A percentile compares a stretch with the other conserved stretches of the same genome.
Evolutionary conservation across 2,113 vertebrate species (phyloP).

Genomic region (Zootoca vivipara): DNA sequence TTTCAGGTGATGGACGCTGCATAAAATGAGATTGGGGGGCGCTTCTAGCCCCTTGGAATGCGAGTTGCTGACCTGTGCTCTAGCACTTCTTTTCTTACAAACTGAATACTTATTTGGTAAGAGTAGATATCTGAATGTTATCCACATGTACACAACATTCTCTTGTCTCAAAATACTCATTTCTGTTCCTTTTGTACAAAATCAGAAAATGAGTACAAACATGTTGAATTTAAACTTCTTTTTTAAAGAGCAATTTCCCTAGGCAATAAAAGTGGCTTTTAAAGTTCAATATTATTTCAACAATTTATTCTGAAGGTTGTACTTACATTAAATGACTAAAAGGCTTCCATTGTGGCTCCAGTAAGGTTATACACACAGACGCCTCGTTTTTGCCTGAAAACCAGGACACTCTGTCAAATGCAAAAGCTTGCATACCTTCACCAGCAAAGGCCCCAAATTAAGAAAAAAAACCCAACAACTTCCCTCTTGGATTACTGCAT

Average conservation of each 20-base stretch:
- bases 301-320: background rate
- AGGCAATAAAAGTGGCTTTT: background rate
- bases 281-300: background rate
- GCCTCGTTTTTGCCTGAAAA: background rate
- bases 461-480: background rate
- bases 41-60: too few species aligned
- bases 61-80: background rate
- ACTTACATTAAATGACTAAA: slow-evolving; percentile 13
- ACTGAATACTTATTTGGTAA: background rate
- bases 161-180: too few species aligned
- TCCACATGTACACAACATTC: background rate
- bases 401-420: background rate
- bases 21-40: too few species aligned
- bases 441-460: background rate
- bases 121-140: background rate
- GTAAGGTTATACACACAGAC: background rate
- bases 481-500: background rate
- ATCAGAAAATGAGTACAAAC: background rate
- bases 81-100: background rate
- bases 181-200: background rate
- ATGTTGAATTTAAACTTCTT: background rate
- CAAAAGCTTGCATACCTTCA: background rate
- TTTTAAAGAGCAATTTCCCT: background rate
- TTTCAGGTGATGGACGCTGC: too few species aligned
- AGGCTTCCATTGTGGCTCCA: background rate